Percentiles rank a stretch among this genome's conserved stretches.
These are phyloP conservation scores for Campylomormyrus numenius DNA, from an alignment of 2,113 vertebrate genomes.

Conservation along the genomic window DNA sequence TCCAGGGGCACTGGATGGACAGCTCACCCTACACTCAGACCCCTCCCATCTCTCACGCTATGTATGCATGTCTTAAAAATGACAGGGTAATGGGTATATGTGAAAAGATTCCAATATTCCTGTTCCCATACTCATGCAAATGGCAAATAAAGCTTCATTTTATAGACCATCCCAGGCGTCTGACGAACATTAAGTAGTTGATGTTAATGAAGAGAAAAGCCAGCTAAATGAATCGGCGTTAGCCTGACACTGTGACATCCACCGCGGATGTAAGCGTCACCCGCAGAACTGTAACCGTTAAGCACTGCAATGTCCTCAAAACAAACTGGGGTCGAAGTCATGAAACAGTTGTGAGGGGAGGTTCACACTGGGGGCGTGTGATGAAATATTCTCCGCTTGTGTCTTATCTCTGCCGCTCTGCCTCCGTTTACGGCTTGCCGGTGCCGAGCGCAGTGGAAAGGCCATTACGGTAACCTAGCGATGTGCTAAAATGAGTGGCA, in stretches of 20 bases:
- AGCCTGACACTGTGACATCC: not conserved
- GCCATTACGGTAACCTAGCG: slow-evolving; percentile 31
- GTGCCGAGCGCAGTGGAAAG: not conserved
- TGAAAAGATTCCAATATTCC: not conserved
- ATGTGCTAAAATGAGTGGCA: slow-evolving; percentile 2
- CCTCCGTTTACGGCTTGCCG: slow-evolving; percentile 5
- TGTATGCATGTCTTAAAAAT: not conserved
- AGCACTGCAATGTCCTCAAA: not conserved
- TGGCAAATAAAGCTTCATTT: not conserved
- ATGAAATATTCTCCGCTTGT: slow-evolving; percentile 21
- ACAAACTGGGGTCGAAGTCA: not conserved
- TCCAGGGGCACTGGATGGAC: not conserved
- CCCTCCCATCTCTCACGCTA: not conserved
- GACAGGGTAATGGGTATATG: not conserved
- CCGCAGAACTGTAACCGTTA: not conserved
- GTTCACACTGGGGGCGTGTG: not conserved
- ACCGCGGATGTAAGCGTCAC: not conserved
- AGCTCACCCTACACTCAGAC: not conserved
- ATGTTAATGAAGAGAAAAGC: not conserved
- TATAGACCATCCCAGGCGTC: not conserved
- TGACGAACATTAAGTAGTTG: not conserved
- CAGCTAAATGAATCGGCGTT: not conserved
- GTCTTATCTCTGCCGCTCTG: not conserved
- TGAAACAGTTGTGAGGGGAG: not conserved
- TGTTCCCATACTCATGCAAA: not conserved